Percentiles rank a stretch among this genome's conserved stretches.
Conservation (phyloP, 2,888 invertebrate species). For the Melieria omissa region DNA sequence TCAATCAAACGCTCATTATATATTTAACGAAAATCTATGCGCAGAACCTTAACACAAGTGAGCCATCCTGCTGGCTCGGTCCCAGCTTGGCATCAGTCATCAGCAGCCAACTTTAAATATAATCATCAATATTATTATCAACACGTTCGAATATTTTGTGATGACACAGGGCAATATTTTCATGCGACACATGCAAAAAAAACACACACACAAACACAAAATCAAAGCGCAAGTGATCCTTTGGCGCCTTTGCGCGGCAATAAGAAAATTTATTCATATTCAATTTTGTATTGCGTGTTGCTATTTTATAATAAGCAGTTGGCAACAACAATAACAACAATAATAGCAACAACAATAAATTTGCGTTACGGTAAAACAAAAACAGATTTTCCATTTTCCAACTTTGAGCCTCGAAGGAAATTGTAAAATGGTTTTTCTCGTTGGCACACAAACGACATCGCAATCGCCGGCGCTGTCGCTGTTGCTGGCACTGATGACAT, state of each 20-base stretch:
- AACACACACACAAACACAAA: neutral
- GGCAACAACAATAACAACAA: slow-evolving; percentile 16
- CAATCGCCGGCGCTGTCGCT: no score
- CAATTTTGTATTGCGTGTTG: slow-evolving; percentile 59
- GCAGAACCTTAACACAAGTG: no score
- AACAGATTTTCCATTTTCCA: neutral
- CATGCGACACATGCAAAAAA: neutral
- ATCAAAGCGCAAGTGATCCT: neutral
- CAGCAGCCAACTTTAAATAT: slow-evolving; percentile 10
- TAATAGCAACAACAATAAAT: slow-evolving; percentile 2
- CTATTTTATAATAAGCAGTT: slow-evolving; percentile 54
- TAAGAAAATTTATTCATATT: slow-evolving; percentile 58
- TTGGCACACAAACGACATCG: no score
- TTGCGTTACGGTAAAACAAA: neutral
- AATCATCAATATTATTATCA: slow-evolving; percentile 21
- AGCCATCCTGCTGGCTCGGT: no score
- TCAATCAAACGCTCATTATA: no score
- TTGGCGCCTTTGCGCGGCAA: slow-evolving; percentile 4
- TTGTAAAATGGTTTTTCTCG: no score
- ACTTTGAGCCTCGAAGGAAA: no score
- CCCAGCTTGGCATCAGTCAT: no score
- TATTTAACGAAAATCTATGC: no score
- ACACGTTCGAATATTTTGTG: slow-evolving; percentile 15
- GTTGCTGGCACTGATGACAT: slow-evolving; percentile 5
- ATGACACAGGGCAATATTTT: neutral